Evolutionary conservation across 2,113 vertebrate species (phyloP).

Genomic region (Rhombomys opimus): DNA sequence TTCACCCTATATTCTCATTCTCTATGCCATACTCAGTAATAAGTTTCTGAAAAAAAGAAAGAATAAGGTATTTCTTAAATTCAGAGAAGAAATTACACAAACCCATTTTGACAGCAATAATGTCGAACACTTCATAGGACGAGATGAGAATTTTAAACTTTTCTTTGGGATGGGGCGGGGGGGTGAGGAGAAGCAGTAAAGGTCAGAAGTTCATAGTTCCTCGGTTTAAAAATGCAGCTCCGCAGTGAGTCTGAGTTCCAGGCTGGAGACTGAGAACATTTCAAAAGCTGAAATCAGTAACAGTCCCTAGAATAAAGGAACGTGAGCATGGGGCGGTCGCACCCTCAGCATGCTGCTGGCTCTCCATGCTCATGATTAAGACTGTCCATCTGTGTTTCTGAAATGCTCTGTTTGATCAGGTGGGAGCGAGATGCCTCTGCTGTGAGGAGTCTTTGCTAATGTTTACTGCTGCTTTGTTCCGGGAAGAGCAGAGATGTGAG

Average conservation of each 20-base stretch:
- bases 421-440: not conserved
- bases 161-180: not conserved
- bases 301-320: conserved; percentile 41
- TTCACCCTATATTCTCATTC: conserved; percentile 14
- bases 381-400: not conserved
- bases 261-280: not conserved
- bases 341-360: not conserved
- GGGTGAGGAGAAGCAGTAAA: conserved; percentile 3
- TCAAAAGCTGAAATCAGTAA: conserved; percentile 26
- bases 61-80: conserved; percentile 37
- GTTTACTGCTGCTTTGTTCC: not conserved
- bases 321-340: not conserved
- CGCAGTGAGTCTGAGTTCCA: not conserved
- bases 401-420: not conserved
- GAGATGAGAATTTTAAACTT: conserved; percentile 9
- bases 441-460: not conserved
- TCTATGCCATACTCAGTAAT: not conserved
- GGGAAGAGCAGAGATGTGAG: not conserved
- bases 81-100: conserved; percentile 24
- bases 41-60: conserved; percentile 30
- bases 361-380: not conserved
- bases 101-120: conserved; percentile 51
- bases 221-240: conserved; percentile 14
- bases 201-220: conserved; percentile 2
- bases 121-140: not conserved